Base-by-base conservation (phyloP, 2,888 invertebrate species). In the Agrilus mali region DNA sequence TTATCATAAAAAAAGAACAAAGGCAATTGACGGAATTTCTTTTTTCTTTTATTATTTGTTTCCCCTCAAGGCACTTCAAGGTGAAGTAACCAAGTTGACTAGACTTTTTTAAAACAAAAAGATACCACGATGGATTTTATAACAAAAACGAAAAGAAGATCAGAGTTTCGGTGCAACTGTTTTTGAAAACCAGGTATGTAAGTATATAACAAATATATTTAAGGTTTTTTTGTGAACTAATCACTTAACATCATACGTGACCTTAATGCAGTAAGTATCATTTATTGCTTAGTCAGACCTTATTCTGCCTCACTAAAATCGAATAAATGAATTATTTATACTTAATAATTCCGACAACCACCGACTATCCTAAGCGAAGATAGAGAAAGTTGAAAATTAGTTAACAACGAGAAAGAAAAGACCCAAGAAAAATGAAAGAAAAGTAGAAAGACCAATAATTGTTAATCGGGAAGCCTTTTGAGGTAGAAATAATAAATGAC, bases 241-340 rank as follows among this genome's bases (percentile, higher is more conserved):
- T 53, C 58, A 60, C 56, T 52, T 50, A 44, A 42, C 47, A 40
- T 43, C 38, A 40, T 46, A 44, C 43, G 38, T 32, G 39, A 42
- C 22, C 31, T 36, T 36, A 45, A 45, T 46, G 47, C 48, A 51
- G 54, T 55, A 55, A 52, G 52, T 57, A 54, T 56, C 49, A 58
- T 52, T 64, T 65, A 65, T 65, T 64, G 65, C 65, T 64, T 60
- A 59, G 57, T 61, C 56, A 59, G 60, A 63, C 63, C 62, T 60
- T 59, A 58, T 55, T 59, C 59, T 59, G 54, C 52, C 53, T 48
- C n/a, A 27, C 27, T 27, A 27, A 27, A 27, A 27, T 27, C 27
- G 27, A 27, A 27, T 27, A 27, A 27, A 27, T 27, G 27, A 27
- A 27, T 27, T 27, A 27, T 27, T 27, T 27, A 27, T 27, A 27